Evolutionary conservation across 1,140 invertebrate species (phyloP).

Genomic region (Nomia melanderi): DNA sequence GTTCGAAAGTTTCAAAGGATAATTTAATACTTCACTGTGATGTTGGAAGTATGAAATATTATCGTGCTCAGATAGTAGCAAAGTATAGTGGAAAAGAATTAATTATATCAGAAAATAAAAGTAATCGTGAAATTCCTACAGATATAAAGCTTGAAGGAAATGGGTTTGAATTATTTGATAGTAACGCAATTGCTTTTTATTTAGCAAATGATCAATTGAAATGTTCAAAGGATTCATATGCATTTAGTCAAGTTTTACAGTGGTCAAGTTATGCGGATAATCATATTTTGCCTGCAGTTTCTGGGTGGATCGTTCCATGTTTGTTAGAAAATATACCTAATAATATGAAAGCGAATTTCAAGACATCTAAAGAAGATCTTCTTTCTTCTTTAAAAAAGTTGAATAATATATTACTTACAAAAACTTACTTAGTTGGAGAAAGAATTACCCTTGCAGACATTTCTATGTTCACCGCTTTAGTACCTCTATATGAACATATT

Average conservation of each 20-base stretch:
- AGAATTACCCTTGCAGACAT: conserved; percentile 88
- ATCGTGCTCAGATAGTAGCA: conserved; percentile 80
- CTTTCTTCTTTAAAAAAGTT: conserved; percentile 75
- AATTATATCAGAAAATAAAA: conserved; percentile 32
- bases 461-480: conserved; percentile 83
- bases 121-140: conserved; percentile 28
- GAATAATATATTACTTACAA: conserved; percentile 83
- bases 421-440: conserved; percentile 88
- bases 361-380: conserved; percentile 67
- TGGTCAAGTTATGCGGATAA: conserved; percentile 85
- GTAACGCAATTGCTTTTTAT: conserved; percentile 86
- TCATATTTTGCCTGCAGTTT: conserved; percentile 85
- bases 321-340: conserved; percentile 28
- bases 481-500: conserved; percentile 84
- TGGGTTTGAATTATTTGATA: conserved; percentile 81
- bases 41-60: conserved; percentile 79
- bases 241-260: conserved; percentile 84
- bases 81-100: conserved; percentile 79
- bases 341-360: conserved; percentile 45
- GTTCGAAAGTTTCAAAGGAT: conserved; percentile 7
- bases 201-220: conserved; percentile 83
- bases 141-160: conserved; percentile 75
- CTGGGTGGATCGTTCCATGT: conserved; percentile 84
- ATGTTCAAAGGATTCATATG: conserved; percentile 74
- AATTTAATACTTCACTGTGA: conserved; percentile 77